These are phyloP conservation scores for Caenorhabditis sp. DNA, from an alignment of 2,888 invertebrate genomes.

Conservation along the genomic window DNA sequence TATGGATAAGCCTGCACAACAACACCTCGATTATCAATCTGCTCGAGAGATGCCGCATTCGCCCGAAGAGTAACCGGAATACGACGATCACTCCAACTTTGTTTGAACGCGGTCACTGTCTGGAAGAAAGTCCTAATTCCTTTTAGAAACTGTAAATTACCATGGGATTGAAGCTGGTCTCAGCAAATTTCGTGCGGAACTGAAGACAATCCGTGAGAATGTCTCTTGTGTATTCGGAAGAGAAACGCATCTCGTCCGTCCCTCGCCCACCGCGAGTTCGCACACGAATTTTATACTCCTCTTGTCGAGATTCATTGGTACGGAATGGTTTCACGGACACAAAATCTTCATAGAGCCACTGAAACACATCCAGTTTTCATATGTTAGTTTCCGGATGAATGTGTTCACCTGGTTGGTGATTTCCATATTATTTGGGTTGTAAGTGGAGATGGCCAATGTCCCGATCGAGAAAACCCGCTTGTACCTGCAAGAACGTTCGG, in stretches of 20 bases:
- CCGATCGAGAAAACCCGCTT: constrained; percentile 97
- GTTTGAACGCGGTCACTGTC: constrained; percentile 86
- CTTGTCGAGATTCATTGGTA: constrained; percentile 74
- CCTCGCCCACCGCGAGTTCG: constrained; percentile 52
- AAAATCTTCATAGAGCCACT: constrained; percentile 82
- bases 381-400: not conserved
- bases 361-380: constrained; percentile 51
- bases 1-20: constrained; percentile 65
- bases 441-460: constrained; percentile 94
- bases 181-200: constrained; percentile 71
- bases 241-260: constrained; percentile 92
- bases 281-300: constrained; percentile 59
- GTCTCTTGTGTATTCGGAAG: constrained; percentile 93
- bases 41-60: constrained; percentile 92
- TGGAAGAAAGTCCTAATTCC: constrained; percentile 35
- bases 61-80: constrained; percentile 91
- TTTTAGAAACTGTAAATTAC: constrained; percentile 11
- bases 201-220: constrained; percentile 90
- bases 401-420: constrained; percentile 96
- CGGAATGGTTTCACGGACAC: constrained; percentile 78
- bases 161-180: constrained; percentile 52
- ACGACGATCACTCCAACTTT: constrained; percentile 95
- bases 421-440: constrained; percentile 91
- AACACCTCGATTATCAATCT: constrained; percentile 80
- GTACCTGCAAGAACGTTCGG: constrained; percentile 84